Base-by-base conservation (phyloP, 2,797 vertebrate genomes). In the Hydrophis major region DNA sequence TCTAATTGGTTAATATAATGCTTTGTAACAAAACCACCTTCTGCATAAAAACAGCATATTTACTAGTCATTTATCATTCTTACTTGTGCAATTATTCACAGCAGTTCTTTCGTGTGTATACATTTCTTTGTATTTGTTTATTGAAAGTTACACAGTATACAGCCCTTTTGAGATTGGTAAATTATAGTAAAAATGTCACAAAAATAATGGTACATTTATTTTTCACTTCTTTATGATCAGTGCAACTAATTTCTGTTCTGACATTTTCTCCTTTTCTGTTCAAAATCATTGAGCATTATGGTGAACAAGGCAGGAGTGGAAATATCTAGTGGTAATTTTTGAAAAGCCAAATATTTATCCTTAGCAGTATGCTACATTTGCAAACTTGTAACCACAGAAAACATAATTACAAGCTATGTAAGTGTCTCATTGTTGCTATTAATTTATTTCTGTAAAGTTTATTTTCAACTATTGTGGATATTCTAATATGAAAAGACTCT, bases 11-110 rank as follows among this genome's bases (percentile, higher is more conserved):
- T 92, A 55, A 55, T 59, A 27, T 91, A 93, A 95, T 92, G 74
- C 90, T 94, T 94, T 90, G 83, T 94, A 86, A 89, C 18, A 18
- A 87, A 95, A 90, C 87, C 93, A 69, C 6, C 86, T 50, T 88
- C 42, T 92, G 93, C 93, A 83, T 47, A 47, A 12, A 95, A 88
- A 91, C 13, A 27, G 37, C 28, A 10, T 86, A 83, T 42, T 16
- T 27, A 91, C 91, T 94, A 86, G 86, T 88, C 87, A 74, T 91
- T 0, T 57, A 59, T 94, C 87, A 69, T 91, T 92, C 53, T 74
- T 88, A 53, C 50, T 53, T 55, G 86, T 0, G 12, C 88, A 92
- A 90, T 42, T 91, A 95, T 91, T 86, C 91, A 78, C 0, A 2
- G 20, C 47, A 91, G 92, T 0, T 0, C 86, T 90, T 61, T 57